Conservation (phyloP, 2,113 vertebrate species). For the Anas platyrhynchos region DNA sequence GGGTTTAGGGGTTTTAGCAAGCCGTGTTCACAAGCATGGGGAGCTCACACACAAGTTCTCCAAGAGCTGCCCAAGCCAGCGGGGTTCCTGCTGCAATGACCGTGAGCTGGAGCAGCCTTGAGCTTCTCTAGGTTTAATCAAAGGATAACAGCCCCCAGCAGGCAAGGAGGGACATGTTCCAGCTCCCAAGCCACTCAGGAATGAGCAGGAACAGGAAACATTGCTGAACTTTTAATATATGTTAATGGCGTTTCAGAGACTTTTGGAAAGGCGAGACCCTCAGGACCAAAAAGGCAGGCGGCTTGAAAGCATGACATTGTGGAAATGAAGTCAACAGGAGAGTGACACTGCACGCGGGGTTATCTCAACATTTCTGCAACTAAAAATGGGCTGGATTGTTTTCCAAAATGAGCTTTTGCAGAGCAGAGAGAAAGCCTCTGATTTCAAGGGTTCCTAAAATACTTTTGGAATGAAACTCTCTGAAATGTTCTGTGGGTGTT, state of each 20-base stretch:
- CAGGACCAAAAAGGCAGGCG: neutral
- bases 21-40: neutral
- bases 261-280: neutral
- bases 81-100: neutral
- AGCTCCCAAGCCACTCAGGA: neutral
- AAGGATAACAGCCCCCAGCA: neutral
- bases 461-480: conserved; percentile 44
- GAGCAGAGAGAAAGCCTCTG: conserved; percentile 63
- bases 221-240: neutral
- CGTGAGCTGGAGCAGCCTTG: neutral
- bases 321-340: neutral
- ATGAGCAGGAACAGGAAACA: neutral
- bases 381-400: conserved; percentile 59
- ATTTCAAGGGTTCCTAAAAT: conserved; percentile 71
- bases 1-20: neutral
- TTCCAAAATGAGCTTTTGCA: conserved; percentile 49
- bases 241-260: neutral
- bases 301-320: neutral
- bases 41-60: neutral
- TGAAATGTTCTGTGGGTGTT: conserved; percentile 51
- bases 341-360: neutral
- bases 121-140: neutral
- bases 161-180: neutral
- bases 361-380: conserved; percentile 33
- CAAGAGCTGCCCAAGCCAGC: neutral